These are phyloP conservation scores for Drosophila koepferae DNA, from an alignment of 2,888 invertebrate species.

Conservation along the genomic window DNA sequence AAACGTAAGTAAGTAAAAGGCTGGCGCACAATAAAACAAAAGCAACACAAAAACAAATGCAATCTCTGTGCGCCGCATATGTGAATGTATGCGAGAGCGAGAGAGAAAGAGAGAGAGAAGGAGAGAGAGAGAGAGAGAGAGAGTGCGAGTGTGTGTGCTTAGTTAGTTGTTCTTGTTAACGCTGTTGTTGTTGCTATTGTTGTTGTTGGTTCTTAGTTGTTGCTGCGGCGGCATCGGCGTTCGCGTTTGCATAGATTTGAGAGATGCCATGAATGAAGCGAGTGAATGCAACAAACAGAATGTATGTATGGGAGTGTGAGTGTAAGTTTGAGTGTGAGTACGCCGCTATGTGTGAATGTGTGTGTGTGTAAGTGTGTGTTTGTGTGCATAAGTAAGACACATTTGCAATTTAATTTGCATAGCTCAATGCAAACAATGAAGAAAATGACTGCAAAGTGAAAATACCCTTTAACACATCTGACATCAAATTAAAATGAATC, in stretches of 20 bases:
- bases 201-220: conserved; percentile 31
- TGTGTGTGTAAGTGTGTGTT: too few relatives aligned
- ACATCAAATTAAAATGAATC: background rate
- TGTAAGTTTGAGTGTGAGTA: background rate
- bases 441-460: background rate
- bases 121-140: background rate
- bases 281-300: conserved; percentile 27
- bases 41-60: conserved; percentile 48
- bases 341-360: too few relatives aligned
- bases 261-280: conserved; percentile 46
- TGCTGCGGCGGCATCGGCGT: conserved; percentile 36
- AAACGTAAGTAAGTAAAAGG: conserved; percentile 52
- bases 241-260: conserved; percentile 51
- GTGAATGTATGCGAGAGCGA: conserved; percentile 1
- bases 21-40: conserved; percentile 52
- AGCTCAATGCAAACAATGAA: conserved; percentile 58
- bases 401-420: conserved; percentile 70
- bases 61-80: conserved; percentile 28
- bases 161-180: conserved; percentile 25
- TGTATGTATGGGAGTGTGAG: background rate
- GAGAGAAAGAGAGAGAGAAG: background rate
- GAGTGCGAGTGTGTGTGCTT: conserved; percentile 14
- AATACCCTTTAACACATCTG: conserved; percentile 4
- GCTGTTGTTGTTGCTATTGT: conserved; percentile 16
- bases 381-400: conserved; percentile 35